Base-by-base conservation (phyloP, 2,797 vertebrate genomes). In the Macrochelys suwanniensis region DNA sequence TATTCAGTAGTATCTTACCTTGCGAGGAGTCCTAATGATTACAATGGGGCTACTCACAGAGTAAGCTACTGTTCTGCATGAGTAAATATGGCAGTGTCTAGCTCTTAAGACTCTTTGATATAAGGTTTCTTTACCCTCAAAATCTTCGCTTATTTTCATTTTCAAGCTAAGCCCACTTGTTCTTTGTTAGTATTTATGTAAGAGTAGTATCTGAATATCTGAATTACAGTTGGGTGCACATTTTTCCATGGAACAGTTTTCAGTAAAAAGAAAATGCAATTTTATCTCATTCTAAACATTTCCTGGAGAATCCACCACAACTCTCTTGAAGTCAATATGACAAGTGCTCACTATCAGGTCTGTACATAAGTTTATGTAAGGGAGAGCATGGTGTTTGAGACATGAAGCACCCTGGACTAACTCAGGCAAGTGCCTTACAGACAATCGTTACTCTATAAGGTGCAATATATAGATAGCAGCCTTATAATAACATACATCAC, bases 41-140 rank as follows among this genome's bases (percentile, higher is more conserved):
- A 78, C 33, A 76, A 2, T 1, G 56, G 42, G 47, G 33, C 21
- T 76, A 49, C 8, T 16, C 45, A 57, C 17, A 47, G 3, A 2
- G 0, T 2, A 77, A 89, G 26, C 1, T 82, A 19, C n/a, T 2
- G 0, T 1, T 47, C 37, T 65, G 8, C 45, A 61, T 28, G 13
- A 86, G 26, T 71, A 95, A 78, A 2, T 5, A n/a, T 1, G 16
- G 11, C 71, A 80, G 5, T 54, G 1, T 61, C 78, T 82, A 1
- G 1, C 9, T 68, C n/a, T 3, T 53, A 17, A 17, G 0, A 6
- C 80, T 10, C 7, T 37, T 26, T 33, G 23, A 93, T 83, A 80
- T 68, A 2, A 49, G 2, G 16, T 65, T 51, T 82, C 6, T 45
- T 65, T 89, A 25, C 21, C 74, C 57, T 33, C 28, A 84, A 5